Conservation (phyloP, 2,888 invertebrate genomes). For the Hydriomena furcata region DNA sequence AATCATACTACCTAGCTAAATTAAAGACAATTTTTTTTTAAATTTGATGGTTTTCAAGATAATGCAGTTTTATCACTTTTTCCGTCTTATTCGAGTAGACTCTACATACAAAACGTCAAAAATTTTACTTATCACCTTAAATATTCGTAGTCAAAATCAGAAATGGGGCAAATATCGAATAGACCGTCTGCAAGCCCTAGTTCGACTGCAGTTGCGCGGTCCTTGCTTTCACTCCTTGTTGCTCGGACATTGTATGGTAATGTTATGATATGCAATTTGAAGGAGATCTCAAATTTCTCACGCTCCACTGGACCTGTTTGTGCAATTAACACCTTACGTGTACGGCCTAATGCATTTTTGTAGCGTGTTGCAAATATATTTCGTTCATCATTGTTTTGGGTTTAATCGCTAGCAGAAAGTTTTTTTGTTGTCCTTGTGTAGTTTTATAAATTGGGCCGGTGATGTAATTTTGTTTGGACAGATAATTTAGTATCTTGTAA, state of each 20-base stretch:
- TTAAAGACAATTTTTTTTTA: no score
- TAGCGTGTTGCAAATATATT: slow-evolving; percentile 36
- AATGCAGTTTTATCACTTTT: no score
- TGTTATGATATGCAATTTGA: slow-evolving; percentile 51
- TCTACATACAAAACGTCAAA: no score
- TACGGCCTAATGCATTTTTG: slow-evolving; percentile 42
- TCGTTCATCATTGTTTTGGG: slow-evolving; percentile 43
- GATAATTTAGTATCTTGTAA: slow-evolving; percentile 1
- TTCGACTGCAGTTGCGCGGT: slow-evolving; percentile 28
- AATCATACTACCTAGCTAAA: no score
- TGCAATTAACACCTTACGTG: slow-evolving; percentile 53
- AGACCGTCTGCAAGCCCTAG: neutral
- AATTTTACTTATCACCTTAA: no score
- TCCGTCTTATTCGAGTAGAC: no score
- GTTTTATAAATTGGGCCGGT: slow-evolving; percentile 1
- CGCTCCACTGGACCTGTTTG: slow-evolving; percentile 55
- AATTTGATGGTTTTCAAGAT: no score
- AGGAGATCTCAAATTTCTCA: slow-evolving; percentile 58
- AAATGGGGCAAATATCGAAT: no score
- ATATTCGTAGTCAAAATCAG: no score
- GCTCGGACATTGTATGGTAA: slow-evolving; percentile 62
- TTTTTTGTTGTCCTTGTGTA: slow-evolving; percentile 7
- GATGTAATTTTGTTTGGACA: neutral
- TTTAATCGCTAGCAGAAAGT: slow-evolving; percentile 13
- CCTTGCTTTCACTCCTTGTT: slow-evolving; percentile 64